Percentiles rank a stretch among this genome's conserved stretches.
These are phyloP conservation scores for Aphidius colemani DNA, from an alignment of 2,888 invertebrate genomes.

Conservation along the genomic window DNA sequence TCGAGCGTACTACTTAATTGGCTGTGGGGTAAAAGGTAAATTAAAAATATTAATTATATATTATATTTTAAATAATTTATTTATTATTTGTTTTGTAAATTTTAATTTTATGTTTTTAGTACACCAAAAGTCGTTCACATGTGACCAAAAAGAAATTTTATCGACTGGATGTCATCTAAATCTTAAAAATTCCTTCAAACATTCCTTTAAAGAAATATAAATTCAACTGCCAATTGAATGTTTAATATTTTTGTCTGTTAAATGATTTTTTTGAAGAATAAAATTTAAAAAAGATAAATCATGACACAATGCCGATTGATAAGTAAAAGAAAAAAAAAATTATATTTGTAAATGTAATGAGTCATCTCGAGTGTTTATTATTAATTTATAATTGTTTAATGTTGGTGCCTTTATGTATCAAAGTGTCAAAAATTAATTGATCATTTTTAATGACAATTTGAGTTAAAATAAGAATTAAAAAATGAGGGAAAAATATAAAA, in stretches of 20 bases:
- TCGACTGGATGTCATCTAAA: constrained; percentile 36
- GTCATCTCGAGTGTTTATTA: constrained; percentile 5
- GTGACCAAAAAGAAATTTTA: constrained; percentile 49
- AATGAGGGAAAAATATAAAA: not conserved
- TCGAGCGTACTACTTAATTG: constrained; percentile 80
- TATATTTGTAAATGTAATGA: constrained; percentile 15
- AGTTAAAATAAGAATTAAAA: not conserved
- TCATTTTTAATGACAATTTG: constrained; percentile 2
- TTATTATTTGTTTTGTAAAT: not conserved
- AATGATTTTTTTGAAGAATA: not conserved
- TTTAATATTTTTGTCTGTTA: not conserved
- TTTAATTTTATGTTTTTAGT: constrained; percentile 39
- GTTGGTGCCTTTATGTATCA: constrained; percentile 18
- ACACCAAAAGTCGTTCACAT: constrained; percentile 60
- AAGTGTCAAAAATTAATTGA: constrained; percentile 6
- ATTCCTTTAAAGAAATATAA: constrained; percentile 47
- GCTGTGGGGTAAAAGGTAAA: constrained; percentile 75
- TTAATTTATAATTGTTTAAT: constrained; percentile 9
- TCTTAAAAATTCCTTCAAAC: constrained; percentile 43
- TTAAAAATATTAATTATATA: constrained; percentile 17
- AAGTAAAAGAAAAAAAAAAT: constrained; percentile 13
- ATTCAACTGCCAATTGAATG: constrained; percentile 45
- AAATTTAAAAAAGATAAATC: not conserved
- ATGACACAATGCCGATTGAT: not conserved
- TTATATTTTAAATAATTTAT: no score